A percentile compares a stretch with the other conserved stretches of the same genome.
Conservation (phyloP, 1,140 invertebrate genomes). For the Cotesia typhae region DNA sequence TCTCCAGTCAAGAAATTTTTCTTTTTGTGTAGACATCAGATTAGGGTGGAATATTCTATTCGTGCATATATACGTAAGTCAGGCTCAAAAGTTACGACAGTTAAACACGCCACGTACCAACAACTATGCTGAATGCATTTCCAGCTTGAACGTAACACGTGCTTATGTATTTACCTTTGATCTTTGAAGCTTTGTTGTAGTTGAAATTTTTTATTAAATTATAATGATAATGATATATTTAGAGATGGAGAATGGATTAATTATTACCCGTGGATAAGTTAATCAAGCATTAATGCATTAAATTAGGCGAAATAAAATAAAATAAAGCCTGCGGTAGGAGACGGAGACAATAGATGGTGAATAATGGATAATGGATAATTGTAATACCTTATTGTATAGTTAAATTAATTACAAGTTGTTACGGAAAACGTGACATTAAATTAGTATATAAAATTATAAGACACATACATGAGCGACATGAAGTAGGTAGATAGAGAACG, state of each 20-base stretch:
- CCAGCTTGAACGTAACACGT: slow-evolving; percentile 27
- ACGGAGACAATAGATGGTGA: background rate
- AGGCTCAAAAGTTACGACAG: slow-evolving; percentile 30
- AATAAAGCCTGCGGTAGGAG: too few species aligned
- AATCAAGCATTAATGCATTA: too few species aligned
- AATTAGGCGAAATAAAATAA: too few species aligned
- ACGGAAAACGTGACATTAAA: too few species aligned
- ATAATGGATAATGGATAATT: background rate
- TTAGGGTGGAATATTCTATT: background rate
- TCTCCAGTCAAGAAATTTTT: too few species aligned
- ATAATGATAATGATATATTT: too few species aligned
- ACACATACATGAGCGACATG: background rate
- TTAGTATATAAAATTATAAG: background rate
- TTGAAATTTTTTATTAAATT: background rate
- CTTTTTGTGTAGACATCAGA: background rate
- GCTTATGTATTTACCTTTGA: slow-evolving; percentile 24
- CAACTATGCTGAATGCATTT: slow-evolving; percentile 21
- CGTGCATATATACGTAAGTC: background rate
- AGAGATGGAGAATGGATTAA: too few species aligned
- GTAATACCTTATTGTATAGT: too few species aligned
- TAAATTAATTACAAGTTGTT: too few species aligned
- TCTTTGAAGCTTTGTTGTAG: slow-evolving; percentile 15
- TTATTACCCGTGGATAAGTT: too few species aligned
- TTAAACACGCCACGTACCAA: slow-evolving; percentile 25
- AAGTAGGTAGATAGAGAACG: background rate